These are phyloP conservation scores for Apodemia hepburni DNA, from an alignment of 2,888 invertebrate species.

Conservation along the genomic window DNA sequence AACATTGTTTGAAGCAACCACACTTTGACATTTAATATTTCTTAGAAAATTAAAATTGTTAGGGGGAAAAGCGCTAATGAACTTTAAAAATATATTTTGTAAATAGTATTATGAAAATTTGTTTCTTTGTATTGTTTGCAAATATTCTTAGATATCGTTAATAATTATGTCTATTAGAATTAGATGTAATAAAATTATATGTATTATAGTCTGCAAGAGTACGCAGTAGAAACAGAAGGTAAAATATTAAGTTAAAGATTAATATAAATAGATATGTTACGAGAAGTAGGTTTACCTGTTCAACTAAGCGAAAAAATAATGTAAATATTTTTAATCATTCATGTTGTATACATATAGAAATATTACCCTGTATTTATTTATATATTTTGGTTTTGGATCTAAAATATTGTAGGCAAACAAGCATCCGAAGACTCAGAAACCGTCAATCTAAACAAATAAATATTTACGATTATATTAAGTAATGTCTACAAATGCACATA, in stretches of 20 bases:
- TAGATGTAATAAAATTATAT: not conserved
- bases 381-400: no score
- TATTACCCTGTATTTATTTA: no score
- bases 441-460: no score
- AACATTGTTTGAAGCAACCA: no score
- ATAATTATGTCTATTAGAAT: not conserved
- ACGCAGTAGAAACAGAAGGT: not conserved
- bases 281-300: no score
- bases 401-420: no score
- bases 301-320: no score
- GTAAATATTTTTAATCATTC: no score
- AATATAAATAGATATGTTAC: not conserved
- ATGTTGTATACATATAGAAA: no score
- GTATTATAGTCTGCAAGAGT: not conserved
- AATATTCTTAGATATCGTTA: slow-evolving; percentile 1
- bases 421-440: no score
- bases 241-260: not conserved
- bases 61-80: slow-evolving; percentile 79
- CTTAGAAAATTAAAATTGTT: slow-evolving; percentile 14
- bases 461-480: no score
- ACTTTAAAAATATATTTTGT: slow-evolving; percentile 47
- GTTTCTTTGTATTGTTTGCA: slow-evolving; percentile 8
- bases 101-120: slow-evolving; percentile 23
- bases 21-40: slow-evolving; percentile 19
- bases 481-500: no score